Evolutionary conservation across 2,888 invertebrate species (phyloP).

Genomic region (Hypomecis punctinalis): DNA sequence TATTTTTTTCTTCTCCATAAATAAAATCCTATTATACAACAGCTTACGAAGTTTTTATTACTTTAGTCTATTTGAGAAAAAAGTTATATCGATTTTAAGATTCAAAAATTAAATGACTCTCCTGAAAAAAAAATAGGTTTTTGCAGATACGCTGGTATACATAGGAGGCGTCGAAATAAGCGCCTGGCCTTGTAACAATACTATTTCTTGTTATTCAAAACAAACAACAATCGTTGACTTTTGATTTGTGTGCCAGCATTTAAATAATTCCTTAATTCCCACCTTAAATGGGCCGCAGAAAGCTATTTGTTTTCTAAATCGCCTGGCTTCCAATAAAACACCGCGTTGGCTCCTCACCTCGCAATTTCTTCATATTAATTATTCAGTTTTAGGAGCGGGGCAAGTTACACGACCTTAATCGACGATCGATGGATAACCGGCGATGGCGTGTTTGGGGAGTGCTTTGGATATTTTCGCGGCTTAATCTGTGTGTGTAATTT

Average conservation of each 20-base stretch:
- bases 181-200: not conserved
- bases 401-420: constrained; percentile 17
- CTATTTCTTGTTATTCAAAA: constrained; percentile 3
- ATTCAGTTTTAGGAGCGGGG: constrained; percentile 23
- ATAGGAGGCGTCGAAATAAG: not conserved
- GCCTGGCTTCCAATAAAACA: constrained; percentile 34
- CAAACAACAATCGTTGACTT: constrained; percentile 24
- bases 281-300: constrained; percentile 29
- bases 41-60: too few relatives aligned
- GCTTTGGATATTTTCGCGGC: not conserved
- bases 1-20: too few relatives aligned
- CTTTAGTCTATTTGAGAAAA: too few relatives aligned
- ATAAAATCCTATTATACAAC: too few relatives aligned
- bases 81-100: too few relatives aligned
- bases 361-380: constrained; percentile 38
- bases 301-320: constrained; percentile 38
- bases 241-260: constrained; percentile 30
- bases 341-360: constrained; percentile 22
- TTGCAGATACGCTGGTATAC: too few relatives aligned
- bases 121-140: too few relatives aligned
- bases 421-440: constrained; percentile 9
- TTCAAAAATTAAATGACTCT: too few relatives aligned
- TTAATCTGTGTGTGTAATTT: too few relatives aligned
- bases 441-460: not conserved
- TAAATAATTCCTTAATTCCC: constrained; percentile 34